These are phyloP conservation scores for Oceanites oceanicus DNA, from an alignment of 2,113 vertebrate species.

Conservation along the genomic window DNA sequence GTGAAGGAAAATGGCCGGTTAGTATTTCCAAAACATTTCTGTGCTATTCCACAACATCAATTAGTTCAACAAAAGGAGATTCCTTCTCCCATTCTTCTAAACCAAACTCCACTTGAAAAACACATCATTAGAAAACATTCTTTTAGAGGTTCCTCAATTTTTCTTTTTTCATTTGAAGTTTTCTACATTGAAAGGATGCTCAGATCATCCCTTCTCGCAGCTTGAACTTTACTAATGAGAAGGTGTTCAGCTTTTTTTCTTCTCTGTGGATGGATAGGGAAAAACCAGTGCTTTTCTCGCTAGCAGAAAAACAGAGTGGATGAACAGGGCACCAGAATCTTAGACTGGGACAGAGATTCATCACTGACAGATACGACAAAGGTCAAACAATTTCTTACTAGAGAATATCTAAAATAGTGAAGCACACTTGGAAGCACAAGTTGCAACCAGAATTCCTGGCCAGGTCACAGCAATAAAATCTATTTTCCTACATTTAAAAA, in stretches of 20 bases:
- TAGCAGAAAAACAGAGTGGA: neutral
- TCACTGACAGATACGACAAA: neutral
- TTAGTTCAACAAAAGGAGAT: neutral
- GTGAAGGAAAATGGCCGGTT: neutral
- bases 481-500: neutral
- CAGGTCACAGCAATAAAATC: neutral
- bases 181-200: neutral
- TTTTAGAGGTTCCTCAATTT: neutral
- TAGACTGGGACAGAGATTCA: neutral
- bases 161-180: neutral
- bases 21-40: slow-evolving; percentile 23
- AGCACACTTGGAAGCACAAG: neutral
- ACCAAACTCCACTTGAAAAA: neutral
- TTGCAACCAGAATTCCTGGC: neutral
- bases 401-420: neutral
- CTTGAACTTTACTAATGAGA: neutral
- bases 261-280: neutral
- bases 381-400: neutral
- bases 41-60: neutral
- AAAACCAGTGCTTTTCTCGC: neutral
- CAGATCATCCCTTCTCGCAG: neutral
- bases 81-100: neutral
- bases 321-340: neutral
- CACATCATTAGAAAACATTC: neutral
- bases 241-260: neutral